phyloP scores from a whole-genome alignment of 2,113 vertebrate species.

The Bujurquina vittata region DNA sequence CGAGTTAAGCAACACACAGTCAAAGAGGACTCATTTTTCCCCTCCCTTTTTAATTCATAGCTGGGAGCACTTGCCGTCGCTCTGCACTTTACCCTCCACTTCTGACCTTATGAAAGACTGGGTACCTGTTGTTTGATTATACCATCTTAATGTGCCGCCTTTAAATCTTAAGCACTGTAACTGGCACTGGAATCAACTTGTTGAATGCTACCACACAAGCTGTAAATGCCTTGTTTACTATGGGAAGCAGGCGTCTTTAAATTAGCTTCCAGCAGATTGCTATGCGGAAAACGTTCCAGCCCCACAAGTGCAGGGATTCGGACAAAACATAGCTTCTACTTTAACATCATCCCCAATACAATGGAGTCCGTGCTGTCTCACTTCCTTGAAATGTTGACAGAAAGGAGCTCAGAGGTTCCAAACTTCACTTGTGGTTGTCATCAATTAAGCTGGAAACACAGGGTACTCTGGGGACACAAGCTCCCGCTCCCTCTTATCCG shows the following conservation, averaged over 20 bases:
- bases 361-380: conserved; percentile 29
- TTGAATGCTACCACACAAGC: conserved; percentile 64
- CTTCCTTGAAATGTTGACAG: conserved; percentile 61
- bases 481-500: conserved; percentile 19
- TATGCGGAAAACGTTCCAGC: conserved; percentile 48
- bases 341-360: conserved; percentile 22
- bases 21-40: conserved; percentile 51
- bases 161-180: conserved; percentile 35
- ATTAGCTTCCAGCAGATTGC: conserved; percentile 68
- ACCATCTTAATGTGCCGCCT: conserved; percentile 14
- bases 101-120: conserved; percentile 10
- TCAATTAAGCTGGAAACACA: conserved; percentile 48
- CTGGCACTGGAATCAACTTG: conserved; percentile 42
- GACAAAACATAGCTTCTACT: conserved; percentile 47
- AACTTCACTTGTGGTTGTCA: conserved; percentile 64
- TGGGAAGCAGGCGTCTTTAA: conserved; percentile 56
- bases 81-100: conserved; percentile 47
- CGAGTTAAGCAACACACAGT: conserved; percentile 67
- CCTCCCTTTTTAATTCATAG: conserved; percentile 53
- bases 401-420: conserved; percentile 32
- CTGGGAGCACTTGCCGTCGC: conserved; percentile 56
- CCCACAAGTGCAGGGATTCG: conserved; percentile 24
- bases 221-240: conserved; percentile 71
- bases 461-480: conserved; percentile 51
- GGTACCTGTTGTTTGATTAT: conserved; percentile 43